These are phyloP conservation scores for Remorina albescens DNA, from an alignment of 2,797 vertebrate genomes.

Conservation along the genomic window DNA sequence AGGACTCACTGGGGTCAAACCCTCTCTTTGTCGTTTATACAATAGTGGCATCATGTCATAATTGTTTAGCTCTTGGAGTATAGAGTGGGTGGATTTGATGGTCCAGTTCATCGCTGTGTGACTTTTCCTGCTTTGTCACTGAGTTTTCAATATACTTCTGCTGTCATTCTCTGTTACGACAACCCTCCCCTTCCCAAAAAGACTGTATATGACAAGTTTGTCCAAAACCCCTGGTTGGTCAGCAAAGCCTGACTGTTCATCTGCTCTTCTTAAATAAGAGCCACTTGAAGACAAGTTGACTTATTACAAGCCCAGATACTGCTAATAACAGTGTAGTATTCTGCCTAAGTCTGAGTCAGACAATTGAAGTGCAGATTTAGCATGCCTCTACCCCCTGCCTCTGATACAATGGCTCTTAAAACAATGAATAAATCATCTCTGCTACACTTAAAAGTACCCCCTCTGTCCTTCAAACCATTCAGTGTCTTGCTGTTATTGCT, in stretches of 20 bases:
- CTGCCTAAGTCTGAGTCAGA: slow-evolving; percentile 43
- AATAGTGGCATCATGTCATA: slow-evolving; percentile 14
- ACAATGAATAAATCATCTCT: slow-evolving; percentile 65
- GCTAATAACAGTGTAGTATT: slow-evolving; percentile 8
- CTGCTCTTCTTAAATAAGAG: slow-evolving; percentile 3
- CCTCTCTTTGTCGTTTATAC: neutral
- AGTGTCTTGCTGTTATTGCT: slow-evolving; percentile 38
- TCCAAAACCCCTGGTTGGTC: too few relatives aligned
- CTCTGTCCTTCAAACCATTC: slow-evolving; percentile 63
- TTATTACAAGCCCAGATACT: neutral
- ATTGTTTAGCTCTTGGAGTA: slow-evolving; percentile 12
- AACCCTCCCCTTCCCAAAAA: slow-evolving; percentile 1
- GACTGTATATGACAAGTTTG: slow-evolving; percentile 15
- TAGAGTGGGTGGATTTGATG: slow-evolving; percentile 16
- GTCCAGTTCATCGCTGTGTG: slow-evolving; percentile 16
- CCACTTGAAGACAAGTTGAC: neutral
- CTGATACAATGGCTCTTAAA: slow-evolving; percentile 54
- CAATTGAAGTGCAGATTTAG: slow-evolving; percentile 55
- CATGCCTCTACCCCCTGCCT: slow-evolving; percentile 40
- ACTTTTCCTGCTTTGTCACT: slow-evolving; percentile 25
- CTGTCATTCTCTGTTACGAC: slow-evolving; percentile 28
- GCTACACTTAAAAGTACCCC: slow-evolving; percentile 46
- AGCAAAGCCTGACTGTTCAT: slow-evolving; percentile 10
- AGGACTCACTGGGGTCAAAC: slow-evolving; percentile 17
- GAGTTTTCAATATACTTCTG: slow-evolving; percentile 32